Evolutionary conservation across 2,888 invertebrate species (phyloP).

Genomic region (Phlogophora meticulosa): DNA sequence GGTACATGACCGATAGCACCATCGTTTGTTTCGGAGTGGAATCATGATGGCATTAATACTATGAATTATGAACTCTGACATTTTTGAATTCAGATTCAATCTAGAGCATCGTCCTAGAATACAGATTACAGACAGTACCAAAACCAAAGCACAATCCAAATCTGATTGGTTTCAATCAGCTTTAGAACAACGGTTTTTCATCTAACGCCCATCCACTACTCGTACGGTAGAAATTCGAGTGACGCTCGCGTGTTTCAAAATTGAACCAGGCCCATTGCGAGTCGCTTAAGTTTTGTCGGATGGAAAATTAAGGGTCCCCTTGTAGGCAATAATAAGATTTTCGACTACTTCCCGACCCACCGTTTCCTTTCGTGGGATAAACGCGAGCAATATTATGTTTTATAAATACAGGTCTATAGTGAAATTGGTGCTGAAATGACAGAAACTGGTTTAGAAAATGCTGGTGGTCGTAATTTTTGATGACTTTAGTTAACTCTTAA

Average conservation of each 20-base stretch:
- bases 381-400: slow-evolving; percentile 37
- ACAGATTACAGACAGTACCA: not conserved
- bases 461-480: not conserved
- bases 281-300: slow-evolving; percentile 53
- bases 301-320: slow-evolving; percentile 69
- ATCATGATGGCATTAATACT: too few species aligned
- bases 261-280: slow-evolving; percentile 34
- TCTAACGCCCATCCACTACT: slow-evolving; percentile 3
- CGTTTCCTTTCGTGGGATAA: slow-evolving; percentile 40
- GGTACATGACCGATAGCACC: too few species aligned
- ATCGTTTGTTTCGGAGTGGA: too few species aligned
- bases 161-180: slow-evolving; percentile 11
- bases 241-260: slow-evolving; percentile 34
- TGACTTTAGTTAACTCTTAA: too few species aligned
- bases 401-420: slow-evolving; percentile 11
- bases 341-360: slow-evolving; percentile 65
- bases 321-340: slow-evolving; percentile 71
- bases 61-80: too few species aligned
- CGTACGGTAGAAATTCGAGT: not conserved
- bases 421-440: not conserved
- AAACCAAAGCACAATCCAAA: not conserved
- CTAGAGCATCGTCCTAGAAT: not conserved
- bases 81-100: not conserved
- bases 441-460: not conserved
- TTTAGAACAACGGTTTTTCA: slow-evolving; percentile 6